phyloP scores from a whole-genome alignment of 2,797 vertebrate genomes.

The Carapus acus region DNA sequence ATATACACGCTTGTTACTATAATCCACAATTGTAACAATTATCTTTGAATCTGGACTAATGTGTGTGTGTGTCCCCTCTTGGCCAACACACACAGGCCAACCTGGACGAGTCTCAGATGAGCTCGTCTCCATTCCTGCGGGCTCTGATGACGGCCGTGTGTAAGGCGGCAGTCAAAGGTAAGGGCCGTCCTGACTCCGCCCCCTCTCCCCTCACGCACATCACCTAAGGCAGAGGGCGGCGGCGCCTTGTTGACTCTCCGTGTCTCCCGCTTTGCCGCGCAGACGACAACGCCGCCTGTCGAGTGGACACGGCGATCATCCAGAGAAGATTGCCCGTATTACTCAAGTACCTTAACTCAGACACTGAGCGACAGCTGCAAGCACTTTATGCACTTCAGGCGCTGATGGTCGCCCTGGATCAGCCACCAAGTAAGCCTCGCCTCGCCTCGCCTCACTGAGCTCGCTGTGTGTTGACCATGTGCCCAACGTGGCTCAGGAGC shows the following conservation, averaged over 20 bases:
- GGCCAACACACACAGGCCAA: conserved; percentile 77
- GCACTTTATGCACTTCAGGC: conserved; percentile 99
- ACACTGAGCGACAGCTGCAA: conserved; percentile 98
- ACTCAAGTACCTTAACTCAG: conserved; percentile 98
- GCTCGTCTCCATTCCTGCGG: conserved; percentile 93
- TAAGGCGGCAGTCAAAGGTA: conserved; percentile 97
- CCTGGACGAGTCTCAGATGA: conserved; percentile 93
- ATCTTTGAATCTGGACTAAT: no score
- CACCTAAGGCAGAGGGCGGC: not conserved
- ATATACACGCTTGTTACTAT: no score
- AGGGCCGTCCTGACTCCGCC: conserved; percentile 41
- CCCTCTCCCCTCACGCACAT: no score
- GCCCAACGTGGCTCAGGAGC: not conserved
- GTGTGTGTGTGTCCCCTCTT: no score
- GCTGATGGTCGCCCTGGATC: conserved; percentile 94
- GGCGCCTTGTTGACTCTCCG: conserved; percentile 18
- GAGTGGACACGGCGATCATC: conserved; percentile 91
- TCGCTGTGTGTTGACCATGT: not conserved
- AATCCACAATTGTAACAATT: no score
- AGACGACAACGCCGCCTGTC: conserved; percentile 88
- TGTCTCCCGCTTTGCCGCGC: conserved; percentile 32
- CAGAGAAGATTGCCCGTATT: conserved; percentile 94
- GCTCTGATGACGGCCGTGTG: conserved; percentile 98
- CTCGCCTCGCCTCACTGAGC: no score
- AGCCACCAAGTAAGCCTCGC: conserved; percentile 91